Evolutionary conservation across 64 coral and sea anemone genomes (phyloP).

Genomic region (Dendronephthya gigantea): DNA sequence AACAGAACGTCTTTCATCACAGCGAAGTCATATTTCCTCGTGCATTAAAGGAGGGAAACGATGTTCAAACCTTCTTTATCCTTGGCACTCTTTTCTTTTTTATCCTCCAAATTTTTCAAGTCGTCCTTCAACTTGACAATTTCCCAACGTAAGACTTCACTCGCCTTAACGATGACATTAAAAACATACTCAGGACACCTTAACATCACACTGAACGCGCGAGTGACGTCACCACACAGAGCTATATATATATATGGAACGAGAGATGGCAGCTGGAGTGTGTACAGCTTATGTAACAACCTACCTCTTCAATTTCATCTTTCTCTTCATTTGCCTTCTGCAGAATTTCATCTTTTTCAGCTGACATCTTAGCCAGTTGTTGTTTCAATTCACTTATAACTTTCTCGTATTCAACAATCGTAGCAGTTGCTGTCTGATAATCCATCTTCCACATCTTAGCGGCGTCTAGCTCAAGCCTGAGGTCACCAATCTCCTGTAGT

Average conservation of each 20-base stretch:
- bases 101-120: slow-evolving; percentile 22
- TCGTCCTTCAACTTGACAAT: slow-evolving; percentile 49
- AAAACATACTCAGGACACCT: background rate
- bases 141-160: slow-evolving; percentile 46
- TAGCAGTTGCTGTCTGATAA: slow-evolving; percentile 50
- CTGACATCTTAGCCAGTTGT: slow-evolving; percentile 29
- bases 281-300: too few species aligned
- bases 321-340: slow-evolving; percentile 28
- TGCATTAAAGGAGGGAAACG: too few species aligned
- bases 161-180: slow-evolving; percentile 20
- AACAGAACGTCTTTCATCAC: too few species aligned
- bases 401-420: slow-evolving; percentile 49
- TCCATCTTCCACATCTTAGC: slow-evolving; percentile 74
- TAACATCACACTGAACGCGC: too few species aligned
- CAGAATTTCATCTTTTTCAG: slow-evolving; percentile 36
- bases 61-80: background rate
- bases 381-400: slow-evolving; percentile 45
- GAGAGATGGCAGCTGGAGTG: too few species aligned
- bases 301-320: slow-evolving; percentile 50
- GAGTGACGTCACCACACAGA: too few species aligned
- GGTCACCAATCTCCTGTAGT: slow-evolving; percentile 48
- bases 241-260: too few species aligned
- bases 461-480: slow-evolving; percentile 66
- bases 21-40: too few species aligned
- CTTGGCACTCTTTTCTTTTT: slow-evolving; percentile 26